Percentiles rank a stretch among this genome's conserved stretches.
phyloP scores from a whole-genome alignment of 2,797 vertebrate species.

The Platalea minor region DNA sequence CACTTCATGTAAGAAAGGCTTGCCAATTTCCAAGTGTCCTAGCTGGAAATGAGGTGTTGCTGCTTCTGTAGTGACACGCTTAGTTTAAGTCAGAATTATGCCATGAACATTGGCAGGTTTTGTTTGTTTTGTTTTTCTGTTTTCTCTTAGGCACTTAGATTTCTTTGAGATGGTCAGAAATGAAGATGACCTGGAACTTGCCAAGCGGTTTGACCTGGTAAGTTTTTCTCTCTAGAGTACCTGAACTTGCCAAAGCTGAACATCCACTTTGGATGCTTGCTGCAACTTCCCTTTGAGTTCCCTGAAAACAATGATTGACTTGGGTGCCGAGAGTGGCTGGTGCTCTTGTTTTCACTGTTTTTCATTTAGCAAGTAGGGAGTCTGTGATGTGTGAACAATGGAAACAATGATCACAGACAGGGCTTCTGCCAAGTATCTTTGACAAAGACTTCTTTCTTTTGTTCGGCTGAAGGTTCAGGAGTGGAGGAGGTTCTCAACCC shows the following conservation, averaged over 20 bases:
- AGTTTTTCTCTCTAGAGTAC: slow-evolving; percentile 51
- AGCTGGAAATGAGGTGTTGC: not conserved
- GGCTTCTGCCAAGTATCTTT: not conserved
- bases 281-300: not conserved
- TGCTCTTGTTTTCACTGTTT: not conserved
- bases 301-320: not conserved
- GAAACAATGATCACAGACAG: not conserved
- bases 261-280: not conserved
- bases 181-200: slow-evolving; percentile 93
- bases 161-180: slow-evolving; percentile 99
- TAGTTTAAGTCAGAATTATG: not conserved
- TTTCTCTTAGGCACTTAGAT: slow-evolving; percentile 87
- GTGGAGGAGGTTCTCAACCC: not conserved
- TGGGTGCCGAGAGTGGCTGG: not conserved
- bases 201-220: slow-evolving; percentile 92
- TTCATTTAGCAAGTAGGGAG: not conserved
- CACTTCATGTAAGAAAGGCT: not conserved
- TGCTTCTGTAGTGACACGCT: not conserved
- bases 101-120: not conserved
- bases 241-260: not conserved
- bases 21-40: not conserved
- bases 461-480: not conserved
- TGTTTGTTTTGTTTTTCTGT: slow-evolving; percentile 7
- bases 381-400: not conserved
- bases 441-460: not conserved